Conservation (phyloP, 1,140 invertebrate genomes). For the Wasmannia auropunctata region DNA sequence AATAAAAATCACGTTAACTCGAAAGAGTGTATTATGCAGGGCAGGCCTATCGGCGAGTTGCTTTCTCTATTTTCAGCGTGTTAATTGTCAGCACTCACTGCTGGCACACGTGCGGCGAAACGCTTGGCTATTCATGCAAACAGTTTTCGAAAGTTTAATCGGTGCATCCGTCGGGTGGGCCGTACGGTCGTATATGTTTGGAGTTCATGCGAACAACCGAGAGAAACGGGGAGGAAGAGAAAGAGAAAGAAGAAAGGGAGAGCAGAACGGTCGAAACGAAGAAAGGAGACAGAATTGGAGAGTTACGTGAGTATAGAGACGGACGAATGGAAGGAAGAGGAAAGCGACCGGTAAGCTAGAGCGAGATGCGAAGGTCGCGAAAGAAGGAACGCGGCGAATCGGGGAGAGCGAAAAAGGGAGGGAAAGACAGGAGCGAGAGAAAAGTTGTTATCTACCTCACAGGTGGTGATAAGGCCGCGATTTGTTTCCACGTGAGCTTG, state of each 20-base stretch:
- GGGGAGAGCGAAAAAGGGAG: constrained; percentile 32
- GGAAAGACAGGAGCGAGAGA: constrained; percentile 68
- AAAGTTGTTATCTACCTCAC: constrained; percentile 81
- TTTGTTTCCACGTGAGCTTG: constrained; percentile 78
- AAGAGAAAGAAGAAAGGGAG: constrained; percentile 42
- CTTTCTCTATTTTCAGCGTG: constrained; percentile 75
- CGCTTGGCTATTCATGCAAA: constrained; percentile 82
- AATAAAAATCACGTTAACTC: constrained; percentile 44
- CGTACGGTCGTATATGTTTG: constrained; percentile 73
- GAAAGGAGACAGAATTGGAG: constrained; percentile 47
- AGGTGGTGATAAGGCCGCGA: constrained; percentile 80
- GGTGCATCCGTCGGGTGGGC: constrained; percentile 77
- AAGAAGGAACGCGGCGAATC: constrained; percentile 19
- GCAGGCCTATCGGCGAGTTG: constrained; percentile 57
- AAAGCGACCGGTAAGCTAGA: constrained; percentile 45
- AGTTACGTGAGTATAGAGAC: constrained; percentile 43
- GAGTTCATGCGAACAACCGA: constrained; percentile 74
- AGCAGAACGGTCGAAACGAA: constrained; percentile 25
- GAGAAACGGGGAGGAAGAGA: constrained; percentile 63
- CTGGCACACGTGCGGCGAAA: constrained; percentile 73
- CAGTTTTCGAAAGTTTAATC: constrained; percentile 83
- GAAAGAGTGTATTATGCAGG: constrained; percentile 60
- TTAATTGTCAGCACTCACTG: constrained; percentile 80
- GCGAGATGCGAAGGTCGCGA: constrained; percentile 35
- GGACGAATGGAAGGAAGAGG: constrained; percentile 28